phyloP scores from a whole-genome alignment of 2,797 vertebrate species.

The Leucoraja ocellata region DNA sequence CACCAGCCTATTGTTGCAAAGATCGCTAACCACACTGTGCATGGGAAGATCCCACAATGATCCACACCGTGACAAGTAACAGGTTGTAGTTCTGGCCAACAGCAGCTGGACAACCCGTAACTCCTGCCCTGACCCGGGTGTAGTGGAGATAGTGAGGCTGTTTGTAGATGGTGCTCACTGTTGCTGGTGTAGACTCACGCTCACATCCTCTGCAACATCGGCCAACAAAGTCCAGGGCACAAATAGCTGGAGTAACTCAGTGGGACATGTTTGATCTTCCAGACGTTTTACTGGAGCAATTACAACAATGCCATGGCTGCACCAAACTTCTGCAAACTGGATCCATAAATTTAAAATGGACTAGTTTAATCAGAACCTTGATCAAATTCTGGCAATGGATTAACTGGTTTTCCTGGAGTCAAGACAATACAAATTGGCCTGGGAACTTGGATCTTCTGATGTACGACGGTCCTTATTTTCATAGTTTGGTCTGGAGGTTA shows the following conservation, averaged over 20 bases:
- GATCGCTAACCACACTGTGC: background rate
- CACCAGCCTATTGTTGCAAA: too few relatives aligned
- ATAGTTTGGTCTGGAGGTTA: background rate
- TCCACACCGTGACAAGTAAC: background rate
- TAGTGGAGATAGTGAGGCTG: background rate
- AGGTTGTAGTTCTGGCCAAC: background rate
- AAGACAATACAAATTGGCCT: background rate
- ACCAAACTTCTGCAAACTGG: constrained; percentile 7
- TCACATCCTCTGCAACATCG: background rate
- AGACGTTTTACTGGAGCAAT: background rate
- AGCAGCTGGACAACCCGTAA: too few relatives aligned
- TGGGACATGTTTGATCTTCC: background rate
- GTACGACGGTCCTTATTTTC: background rate
- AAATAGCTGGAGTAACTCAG: too few relatives aligned
- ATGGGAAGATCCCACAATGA: background rate
- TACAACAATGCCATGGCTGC: background rate
- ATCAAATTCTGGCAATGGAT: background rate
- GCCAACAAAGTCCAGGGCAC: background rate
- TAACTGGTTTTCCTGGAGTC: background rate
- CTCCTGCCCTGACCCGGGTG: background rate
- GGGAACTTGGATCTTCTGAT: background rate
- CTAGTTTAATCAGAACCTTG: background rate
- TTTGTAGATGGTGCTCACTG: background rate
- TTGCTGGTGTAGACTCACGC: background rate
- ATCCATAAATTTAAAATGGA: constrained; percentile 5